Conservation (phyloP, 1,140 invertebrate species). For the Ptiloglossa arizonensis region DNA sequence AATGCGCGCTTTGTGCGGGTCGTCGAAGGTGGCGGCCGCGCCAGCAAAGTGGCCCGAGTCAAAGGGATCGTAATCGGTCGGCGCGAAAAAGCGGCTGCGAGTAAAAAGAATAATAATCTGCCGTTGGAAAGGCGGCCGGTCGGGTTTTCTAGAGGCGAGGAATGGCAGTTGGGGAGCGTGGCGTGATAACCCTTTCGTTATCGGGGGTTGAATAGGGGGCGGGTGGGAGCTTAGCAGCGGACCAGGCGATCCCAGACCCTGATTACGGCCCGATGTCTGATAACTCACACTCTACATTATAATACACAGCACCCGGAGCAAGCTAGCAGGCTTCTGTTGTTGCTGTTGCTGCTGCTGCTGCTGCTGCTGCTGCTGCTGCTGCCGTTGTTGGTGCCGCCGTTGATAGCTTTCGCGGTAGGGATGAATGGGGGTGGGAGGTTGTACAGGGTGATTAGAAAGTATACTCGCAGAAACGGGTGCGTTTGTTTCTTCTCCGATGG, state of each 20-base stretch:
- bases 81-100: conserved; percentile 65
- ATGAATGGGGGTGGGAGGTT: conserved; percentile 33
- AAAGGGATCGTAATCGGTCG: conserved; percentile 76
- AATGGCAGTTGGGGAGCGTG: conserved; percentile 71
- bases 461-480: background rate
- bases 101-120: conserved; percentile 76
- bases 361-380: conserved; percentile 37
- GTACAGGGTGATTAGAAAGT: conserved; percentile 59
- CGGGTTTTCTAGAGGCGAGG: conserved; percentile 56
- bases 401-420: conserved; percentile 22
- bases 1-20: conserved; percentile 66
- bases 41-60: conserved; percentile 75
- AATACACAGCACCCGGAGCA: conserved; percentile 72
- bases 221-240: conserved; percentile 76
- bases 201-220: conserved; percentile 69
- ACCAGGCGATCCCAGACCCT: conserved; percentile 74
- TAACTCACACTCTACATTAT: conserved; percentile 79
- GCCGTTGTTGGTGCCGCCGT: conserved; percentile 37
- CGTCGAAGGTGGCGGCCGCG: conserved; percentile 37
- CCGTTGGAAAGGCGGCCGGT: conserved; percentile 58
- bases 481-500: conserved; percentile 2
- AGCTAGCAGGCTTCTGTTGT: conserved; percentile 51
- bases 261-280: conserved; percentile 78
- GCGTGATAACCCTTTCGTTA: conserved; percentile 81
- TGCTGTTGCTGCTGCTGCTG: conserved; percentile 52